A percentile compares a stretch with the other conserved stretches of the same genome.
These are phyloP conservation scores for Pseudomyrmex concolor DNA, from an alignment of 1,140 invertebrate genomes.

Conservation along the genomic window DNA sequence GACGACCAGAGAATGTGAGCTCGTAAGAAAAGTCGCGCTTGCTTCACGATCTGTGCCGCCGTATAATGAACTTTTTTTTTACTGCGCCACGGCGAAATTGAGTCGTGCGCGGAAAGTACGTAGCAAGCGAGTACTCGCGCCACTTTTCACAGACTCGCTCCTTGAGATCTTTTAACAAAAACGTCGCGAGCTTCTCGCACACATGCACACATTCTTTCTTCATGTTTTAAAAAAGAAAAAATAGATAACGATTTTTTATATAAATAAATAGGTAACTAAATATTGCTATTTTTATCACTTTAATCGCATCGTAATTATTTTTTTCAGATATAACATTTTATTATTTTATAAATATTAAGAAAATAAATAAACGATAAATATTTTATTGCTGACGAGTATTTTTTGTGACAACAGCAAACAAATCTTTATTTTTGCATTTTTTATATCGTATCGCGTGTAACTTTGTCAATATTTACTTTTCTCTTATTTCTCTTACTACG, in stretches of 20 bases:
- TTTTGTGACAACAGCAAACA: neutral
- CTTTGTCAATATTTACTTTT: too few species aligned
- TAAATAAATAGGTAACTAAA: too few species aligned
- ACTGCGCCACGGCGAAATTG: neutral
- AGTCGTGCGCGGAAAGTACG: neutral
- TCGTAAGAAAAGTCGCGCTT: constrained; percentile 40
- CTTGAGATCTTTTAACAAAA: neutral
- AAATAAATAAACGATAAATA: neutral
- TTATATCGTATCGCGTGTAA: too few species aligned
- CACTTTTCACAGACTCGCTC: neutral
- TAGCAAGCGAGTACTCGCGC: neutral
- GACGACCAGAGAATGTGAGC: constrained; percentile 11
- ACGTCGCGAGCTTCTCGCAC: too few species aligned
- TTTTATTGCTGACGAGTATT: neutral
- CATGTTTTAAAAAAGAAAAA: neutral
- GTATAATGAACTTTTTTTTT: constrained; percentile 36
- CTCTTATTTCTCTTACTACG: too few species aligned
- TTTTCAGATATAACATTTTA: too few species aligned
- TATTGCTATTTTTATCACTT: neutral
- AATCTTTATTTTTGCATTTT: neutral
- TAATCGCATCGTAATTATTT: neutral
- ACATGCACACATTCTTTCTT: too few species aligned
- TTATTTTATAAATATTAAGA: neutral
- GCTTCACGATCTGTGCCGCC: constrained; percentile 18
- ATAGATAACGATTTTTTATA: neutral